These are phyloP conservation scores for Gymnarchus niloticus DNA, from an alignment of 2,113 vertebrate species.

Conservation along the genomic window DNA sequence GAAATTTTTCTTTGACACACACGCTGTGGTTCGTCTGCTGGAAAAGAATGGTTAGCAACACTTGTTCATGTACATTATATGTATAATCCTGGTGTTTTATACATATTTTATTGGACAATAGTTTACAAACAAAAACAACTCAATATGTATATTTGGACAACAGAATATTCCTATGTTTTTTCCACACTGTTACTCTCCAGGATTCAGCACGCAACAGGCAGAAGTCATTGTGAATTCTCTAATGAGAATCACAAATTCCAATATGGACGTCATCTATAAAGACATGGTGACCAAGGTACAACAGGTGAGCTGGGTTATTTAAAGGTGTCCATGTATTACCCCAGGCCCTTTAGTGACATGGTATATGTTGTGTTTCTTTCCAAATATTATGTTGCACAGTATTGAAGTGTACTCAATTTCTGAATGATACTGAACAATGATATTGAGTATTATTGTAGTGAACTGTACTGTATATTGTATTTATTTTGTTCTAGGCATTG, in stretches of 20 bases:
- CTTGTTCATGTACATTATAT: background rate
- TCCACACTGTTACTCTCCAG: conserved; percentile 46
- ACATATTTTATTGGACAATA: background rate
- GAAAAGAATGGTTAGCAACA: conserved; percentile 76
- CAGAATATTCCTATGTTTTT: background rate
- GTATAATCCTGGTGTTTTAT: background rate
- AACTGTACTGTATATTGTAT: background rate
- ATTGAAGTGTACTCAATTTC: background rate
- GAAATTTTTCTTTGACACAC: conserved; percentile 84
- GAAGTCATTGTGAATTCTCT: conserved; percentile 77
- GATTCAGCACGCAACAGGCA: conserved; percentile 77
- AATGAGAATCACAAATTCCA: conserved; percentile 74
- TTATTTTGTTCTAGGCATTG: background rate
- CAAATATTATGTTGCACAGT: background rate
- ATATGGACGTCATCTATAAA: conserved; percentile 77
- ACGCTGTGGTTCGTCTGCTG: conserved; percentile 79
- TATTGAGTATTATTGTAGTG: background rate
- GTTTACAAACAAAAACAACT: background rate
- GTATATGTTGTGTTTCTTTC: background rate
- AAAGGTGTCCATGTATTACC: background rate
- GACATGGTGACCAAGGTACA: conserved; percentile 94
- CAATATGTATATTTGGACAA: background rate
- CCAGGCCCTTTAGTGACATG: background rate
- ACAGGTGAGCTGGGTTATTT: conserved; percentile 66
- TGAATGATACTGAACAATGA: too few species aligned